Evolutionary conservation across 2,113 vertebrate genomes (phyloP), one percentile per base, ranked within the genome.

Genomic region (Grallaria varia): DNA sequence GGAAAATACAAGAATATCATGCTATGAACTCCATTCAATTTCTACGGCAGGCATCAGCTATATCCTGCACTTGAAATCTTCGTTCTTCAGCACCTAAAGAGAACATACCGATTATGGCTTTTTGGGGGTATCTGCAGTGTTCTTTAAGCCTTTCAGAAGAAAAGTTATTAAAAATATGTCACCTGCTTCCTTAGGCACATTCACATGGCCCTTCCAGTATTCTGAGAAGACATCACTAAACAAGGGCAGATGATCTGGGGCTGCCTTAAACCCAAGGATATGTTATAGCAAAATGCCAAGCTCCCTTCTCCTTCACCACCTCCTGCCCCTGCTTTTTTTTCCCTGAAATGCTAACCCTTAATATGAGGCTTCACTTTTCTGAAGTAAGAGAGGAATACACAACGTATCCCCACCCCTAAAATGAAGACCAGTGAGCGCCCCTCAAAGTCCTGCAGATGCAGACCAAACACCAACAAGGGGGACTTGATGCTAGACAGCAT

Each of bases 321-420:
- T 13, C 31, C 35, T 25, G 25, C 25, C 8, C 25, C 14, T 52
- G n/a, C n/a, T 52, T 52, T 22, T 42, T 37, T 71, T 71, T 6
- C 30, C 53, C 18, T 39, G 14, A 76, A 60, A 80, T 25, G 4
- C 8, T 47, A 76, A 42, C 5, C 7, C 13, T 42, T 58, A 31
- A 47, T 39, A 22, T 49, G 15, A 77, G 17, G 9, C 4, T 58
- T 74, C 14, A 52, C 17, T 39, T 11, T 40, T 47, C 15, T 45
- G 8, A 71, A 69, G 4, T 53, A 44, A 16, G 24, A 68, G 28
- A 74, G 72, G 23, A 75, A 63, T 3, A 31, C 5, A 50, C 44
- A 33, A n/a, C 11, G 23, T 33, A 50, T 17, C 2, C 13, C 5
- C 39, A 45, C 0, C 4, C 18, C 35, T 45, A 30, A 33, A 76